Base-by-base conservation (phyloP, 2,888 invertebrate species). In the Melinaea marsaeus region DNA sequence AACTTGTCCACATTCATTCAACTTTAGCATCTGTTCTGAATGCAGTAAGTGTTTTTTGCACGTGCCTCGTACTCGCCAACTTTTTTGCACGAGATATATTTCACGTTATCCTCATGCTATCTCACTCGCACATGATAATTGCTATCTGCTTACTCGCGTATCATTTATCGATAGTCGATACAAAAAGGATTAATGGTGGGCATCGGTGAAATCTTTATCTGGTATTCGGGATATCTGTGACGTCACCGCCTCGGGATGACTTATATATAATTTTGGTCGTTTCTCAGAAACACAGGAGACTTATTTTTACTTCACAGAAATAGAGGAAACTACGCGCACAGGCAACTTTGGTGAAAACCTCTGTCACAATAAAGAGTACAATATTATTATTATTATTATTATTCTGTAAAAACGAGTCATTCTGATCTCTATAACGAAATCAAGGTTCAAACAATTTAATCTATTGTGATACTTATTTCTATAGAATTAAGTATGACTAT, bases 51-150 rank as follows among this genome's bases (percentile, higher is more conserved):
- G 13, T 58, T 63, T 64, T 62, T 65, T 62, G 67, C 67, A 61
- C 67, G 67, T 62, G 62, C 55, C 57, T 61, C 58, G 64, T 57
- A 46, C 56, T 66, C 64, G 66, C 66, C 57, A 62, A 63, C 65
- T 55, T 65, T 68, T 66, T 66, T 62, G 61, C 65, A 72, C 73
- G 72, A 74, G 75, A 78, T 79, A 75, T 74, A 75, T 79, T 82
- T 73, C 82, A 83, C 83, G 81, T 88, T 90, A 81, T 90, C 89
- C 89, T 90, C 89, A 88, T 72, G 67, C 82, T 58, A 54, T 88
- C 86, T 77, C 82, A 67, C 77, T 88, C 83, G 65, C 65, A 62
- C 77, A 59, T 66, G 9, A 51, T 51, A 22, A 51, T 32, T 51
- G 22, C 51, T 51, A 51, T 51, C 22, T 42, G 42, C 11, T 32